Base-by-base conservation (phyloP, 1,140 invertebrate genomes). In the Drosophila pseudoobscura region DNA sequence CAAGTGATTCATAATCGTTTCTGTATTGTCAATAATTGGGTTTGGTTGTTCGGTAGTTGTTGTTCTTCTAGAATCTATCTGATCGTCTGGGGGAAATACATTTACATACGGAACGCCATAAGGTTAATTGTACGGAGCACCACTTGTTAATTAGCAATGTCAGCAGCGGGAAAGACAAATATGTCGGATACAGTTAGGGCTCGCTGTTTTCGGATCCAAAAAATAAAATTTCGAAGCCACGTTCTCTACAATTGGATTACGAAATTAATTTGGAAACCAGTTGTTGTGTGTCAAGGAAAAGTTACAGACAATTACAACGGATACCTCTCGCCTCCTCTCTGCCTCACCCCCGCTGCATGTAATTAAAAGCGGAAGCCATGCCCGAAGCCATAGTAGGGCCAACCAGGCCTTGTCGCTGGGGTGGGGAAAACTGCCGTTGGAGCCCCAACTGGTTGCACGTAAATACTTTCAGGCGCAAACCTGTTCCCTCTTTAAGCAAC, bases 131-230 rank as follows among this genome's bases (percentile, higher is more conserved):
- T 61, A 59, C 54, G 61, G 68, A 64, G 73, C 60, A 75, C 46
- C 71, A 75, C 82, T 80, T 61, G 82, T 87, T 87, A 87, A 87
- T 87, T 87, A 75, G 74, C 68, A 56, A 69, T 75, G 63, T 53
- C 59, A 71, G 75, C 64, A 55, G 24, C 24, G 24, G 24, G 24
- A 26, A 26, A 26, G 24, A 26, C 5, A 26, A 4, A 26, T 31
- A 31, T 31, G 31, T 51, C 20, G 47, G 57, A n/a, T 41, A 58
- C 26, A 17, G 60, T 26, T 43, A 22, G 53, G 11, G 45, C 20
- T 58, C 44, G 39, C n/a, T 43, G 39, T 45, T 53, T 44, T 53
- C 15, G 24, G n/a, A 45, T 44, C 46, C 8, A 7, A 24, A 52
- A 51, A 58, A 66, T 49, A 46, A 56, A 57, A 50, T 53, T 82